phyloP scores from a whole-genome alignment of 2,888 invertebrate genomes.

The Nephrocerus scutellatus region DNA sequence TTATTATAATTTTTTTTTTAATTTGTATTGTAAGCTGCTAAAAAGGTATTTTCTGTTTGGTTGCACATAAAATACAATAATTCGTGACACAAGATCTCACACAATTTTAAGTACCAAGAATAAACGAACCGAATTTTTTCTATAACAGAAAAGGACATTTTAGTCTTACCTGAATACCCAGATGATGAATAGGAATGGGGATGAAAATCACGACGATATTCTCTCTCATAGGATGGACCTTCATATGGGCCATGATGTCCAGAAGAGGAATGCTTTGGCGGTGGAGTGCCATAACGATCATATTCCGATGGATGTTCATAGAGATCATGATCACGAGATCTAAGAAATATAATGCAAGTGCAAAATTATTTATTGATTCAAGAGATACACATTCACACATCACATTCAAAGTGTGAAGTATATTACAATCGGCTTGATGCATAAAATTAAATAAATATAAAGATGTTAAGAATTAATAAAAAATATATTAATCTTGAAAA shows the following conservation, averaged over 20 bases:
- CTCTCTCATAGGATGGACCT: slow-evolving; percentile 42
- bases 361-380: background rate
- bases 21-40: slow-evolving; percentile 22
- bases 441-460: too few relatives aligned
- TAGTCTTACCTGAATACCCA: slow-evolving; percentile 42
- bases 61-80: slow-evolving; percentile 2
- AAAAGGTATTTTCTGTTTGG: slow-evolving; percentile 12
- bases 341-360: too few relatives aligned
- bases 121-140: slow-evolving; percentile 14
- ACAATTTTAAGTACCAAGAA: slow-evolving; percentile 5
- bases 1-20: slow-evolving; percentile 8
- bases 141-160: slow-evolving; percentile 14
- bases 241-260: slow-evolving; percentile 41
- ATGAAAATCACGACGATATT: slow-evolving; percentile 43
- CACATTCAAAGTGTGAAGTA: too few relatives aligned
- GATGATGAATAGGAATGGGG: slow-evolving; percentile 44
- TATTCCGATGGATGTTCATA: slow-evolving; percentile 44
- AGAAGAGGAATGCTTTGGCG: slow-evolving; percentile 38
- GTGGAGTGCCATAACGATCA: slow-evolving; percentile 42
- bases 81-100: slow-evolving; percentile 3
- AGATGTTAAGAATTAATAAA: too few relatives aligned
- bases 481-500: too few relatives aligned
- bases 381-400: too few relatives aligned
- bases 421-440: too few relatives aligned
- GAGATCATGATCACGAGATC: slow-evolving; percentile 42